Percentiles rank a stretch among this genome's conserved stretches.
Conservation (phyloP, 2,888 invertebrate species). For the Mamestra brassicae region DNA sequence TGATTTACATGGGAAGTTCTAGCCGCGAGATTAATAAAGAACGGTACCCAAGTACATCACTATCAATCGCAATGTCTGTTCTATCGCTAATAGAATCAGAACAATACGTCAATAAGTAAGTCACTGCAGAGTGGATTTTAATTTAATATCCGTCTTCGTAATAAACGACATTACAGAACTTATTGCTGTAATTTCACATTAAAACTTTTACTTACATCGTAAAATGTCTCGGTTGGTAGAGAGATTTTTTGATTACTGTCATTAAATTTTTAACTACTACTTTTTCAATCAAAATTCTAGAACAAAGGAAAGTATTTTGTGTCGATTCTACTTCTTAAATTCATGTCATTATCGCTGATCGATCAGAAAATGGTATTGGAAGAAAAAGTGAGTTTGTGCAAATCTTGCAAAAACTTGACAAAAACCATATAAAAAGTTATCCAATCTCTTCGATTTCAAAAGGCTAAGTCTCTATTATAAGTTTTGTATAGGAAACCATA, state of each 20-base stretch:
- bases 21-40: slow-evolving; percentile 36
- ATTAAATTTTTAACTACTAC: slow-evolving; percentile 51
- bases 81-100: slow-evolving; percentile 48
- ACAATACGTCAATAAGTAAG: slow-evolving; percentile 51
- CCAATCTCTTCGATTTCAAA: slow-evolving; percentile 53
- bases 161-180: slow-evolving; percentile 53
- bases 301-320: slow-evolving; percentile 50
- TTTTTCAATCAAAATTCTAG: slow-evolving; percentile 51
- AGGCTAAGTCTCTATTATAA: slow-evolving; percentile 44
- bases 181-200: slow-evolving; percentile 54
- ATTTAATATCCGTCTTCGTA: slow-evolving; percentile 42
- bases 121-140: slow-evolving; percentile 47
- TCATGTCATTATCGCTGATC: slow-evolving; percentile 24
- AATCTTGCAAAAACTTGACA: slow-evolving; percentile 28
- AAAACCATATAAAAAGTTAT: slow-evolving; percentile 33
- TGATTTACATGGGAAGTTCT: slow-evolving; percentile 80
- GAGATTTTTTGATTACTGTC: slow-evolving; percentile 53
- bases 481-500: slow-evolving; percentile 58
- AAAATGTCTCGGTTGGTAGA: slow-evolving; percentile 47
- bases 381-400: slow-evolving; percentile 30
- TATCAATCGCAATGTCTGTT: slow-evolving; percentile 38
- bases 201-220: slow-evolving; percentile 63
- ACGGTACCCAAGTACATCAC: slow-evolving; percentile 4
- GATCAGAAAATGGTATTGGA: slow-evolving; percentile 8
- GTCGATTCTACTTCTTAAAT: slow-evolving; percentile 5